Percentiles rank a stretch among this genome's conserved stretches.
phyloP scores from a whole-genome alignment of 2,113 vertebrate genomes.

The Hystrix cristata region DNA sequence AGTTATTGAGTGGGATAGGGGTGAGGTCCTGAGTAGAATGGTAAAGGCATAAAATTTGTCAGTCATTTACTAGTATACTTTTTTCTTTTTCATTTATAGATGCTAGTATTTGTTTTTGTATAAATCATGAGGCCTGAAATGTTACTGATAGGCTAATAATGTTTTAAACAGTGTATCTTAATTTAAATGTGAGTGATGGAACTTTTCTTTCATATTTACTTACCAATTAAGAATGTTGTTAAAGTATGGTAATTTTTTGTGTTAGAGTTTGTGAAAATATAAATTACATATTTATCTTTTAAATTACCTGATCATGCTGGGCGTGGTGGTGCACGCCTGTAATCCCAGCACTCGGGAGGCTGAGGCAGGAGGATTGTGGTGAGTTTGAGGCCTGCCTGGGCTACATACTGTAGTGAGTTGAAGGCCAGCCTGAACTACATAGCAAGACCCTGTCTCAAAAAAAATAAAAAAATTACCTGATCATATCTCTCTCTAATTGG shows the following conservation, averaged over 20 bases:
- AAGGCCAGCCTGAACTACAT: neutral
- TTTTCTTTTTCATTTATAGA: conserved; percentile 67
- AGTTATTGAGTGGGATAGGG: conserved; percentile 16
- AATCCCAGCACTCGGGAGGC: neutral
- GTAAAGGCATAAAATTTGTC: conserved; percentile 17
- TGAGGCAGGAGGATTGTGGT: neutral
- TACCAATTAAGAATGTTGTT: conserved; percentile 42
- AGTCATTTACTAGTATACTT: conserved; percentile 74
- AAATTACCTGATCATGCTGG: neutral
- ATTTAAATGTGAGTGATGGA: conserved; percentile 22
- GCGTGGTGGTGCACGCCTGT: neutral
- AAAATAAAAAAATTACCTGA: neutral
- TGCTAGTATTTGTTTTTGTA: conserved; percentile 55
- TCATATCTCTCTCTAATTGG: conserved; percentile 64
- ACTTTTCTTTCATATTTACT: conserved; percentile 58
- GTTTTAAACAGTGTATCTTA: conserved; percentile 45
- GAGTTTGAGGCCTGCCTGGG: neutral
- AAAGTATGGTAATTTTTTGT: conserved; percentile 45
- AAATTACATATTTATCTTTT: conserved; percentile 50
- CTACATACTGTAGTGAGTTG: neutral
- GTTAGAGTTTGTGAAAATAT: conserved; percentile 63
- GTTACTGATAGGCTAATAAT: conserved; percentile 49
- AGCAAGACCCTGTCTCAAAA: neutral
- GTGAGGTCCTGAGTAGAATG: neutral
- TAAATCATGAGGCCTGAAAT: conserved; percentile 44